Evolutionary conservation across 2,888 invertebrate species (phyloP).

Genomic region (Dicroscelio sp.): DNA sequence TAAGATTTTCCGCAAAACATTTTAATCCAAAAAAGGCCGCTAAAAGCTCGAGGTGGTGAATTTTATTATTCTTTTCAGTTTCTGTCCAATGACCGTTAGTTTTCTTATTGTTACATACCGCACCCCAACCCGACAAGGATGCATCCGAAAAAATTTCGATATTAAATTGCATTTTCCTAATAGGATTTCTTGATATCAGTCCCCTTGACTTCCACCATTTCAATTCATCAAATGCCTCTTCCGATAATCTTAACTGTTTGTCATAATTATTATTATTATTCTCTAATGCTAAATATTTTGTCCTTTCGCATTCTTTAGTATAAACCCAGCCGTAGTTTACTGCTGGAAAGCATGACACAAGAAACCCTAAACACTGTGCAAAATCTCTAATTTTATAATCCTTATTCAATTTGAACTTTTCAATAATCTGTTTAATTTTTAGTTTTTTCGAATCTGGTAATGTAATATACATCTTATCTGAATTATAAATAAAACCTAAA

Average conservation of each 20-base stretch:
- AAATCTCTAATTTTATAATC: constrained; percentile 48
- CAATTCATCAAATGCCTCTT: constrained; percentile 4
- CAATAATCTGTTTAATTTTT: constrained; percentile 18
- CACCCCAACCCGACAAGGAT: constrained; percentile 68
- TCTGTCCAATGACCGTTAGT: constrained; percentile 56
- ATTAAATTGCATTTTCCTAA: constrained; percentile 27
- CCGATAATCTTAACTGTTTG: constrained; percentile 15
- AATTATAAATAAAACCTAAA: constrained; percentile 71
- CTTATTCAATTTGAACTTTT: constrained; percentile 1
- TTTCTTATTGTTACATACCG: not conserved
- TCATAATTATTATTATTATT: constrained; percentile 45
- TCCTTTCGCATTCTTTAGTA: constrained; percentile 65
- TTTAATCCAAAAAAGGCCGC: constrained; percentile 63
- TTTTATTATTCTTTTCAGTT: constrained; percentile 47
- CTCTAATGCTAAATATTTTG: constrained; percentile 47
- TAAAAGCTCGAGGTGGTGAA: constrained; percentile 72
- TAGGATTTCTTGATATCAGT: not conserved
- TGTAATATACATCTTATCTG: constrained; percentile 37
- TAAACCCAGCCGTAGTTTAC: constrained; percentile 66
- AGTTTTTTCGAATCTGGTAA: constrained; percentile 59
- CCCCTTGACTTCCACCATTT: constrained; percentile 56
- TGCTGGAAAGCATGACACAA: constrained; percentile 62
- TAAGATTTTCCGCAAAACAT: constrained; percentile 61
- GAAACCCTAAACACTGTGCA: constrained; percentile 55
- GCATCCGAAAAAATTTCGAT: constrained; percentile 72